Evolutionary conservation across 2,797 vertebrate genomes (phyloP).

Genomic region (Artibeus jamaicensis): DNA sequence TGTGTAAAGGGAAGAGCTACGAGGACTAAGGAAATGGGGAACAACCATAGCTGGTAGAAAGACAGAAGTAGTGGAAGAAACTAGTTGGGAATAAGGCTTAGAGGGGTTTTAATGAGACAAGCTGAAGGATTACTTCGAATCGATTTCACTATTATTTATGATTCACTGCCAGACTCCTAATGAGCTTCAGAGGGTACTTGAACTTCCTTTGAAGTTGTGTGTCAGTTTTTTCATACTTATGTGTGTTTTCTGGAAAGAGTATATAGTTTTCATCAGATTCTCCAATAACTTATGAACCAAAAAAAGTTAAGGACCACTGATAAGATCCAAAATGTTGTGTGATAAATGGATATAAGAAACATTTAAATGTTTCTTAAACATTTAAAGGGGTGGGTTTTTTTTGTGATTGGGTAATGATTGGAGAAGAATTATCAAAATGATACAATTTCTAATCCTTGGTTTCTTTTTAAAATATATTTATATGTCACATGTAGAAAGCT

Average conservation of each 20-base stretch:
- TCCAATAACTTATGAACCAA: not conserved
- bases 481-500: too few relatives aligned
- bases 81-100: not conserved
- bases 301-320: not conserved
- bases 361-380: too few relatives aligned
- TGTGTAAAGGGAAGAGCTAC: not conserved
- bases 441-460: not conserved
- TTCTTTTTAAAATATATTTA: not conserved
- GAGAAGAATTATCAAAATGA: not conserved
- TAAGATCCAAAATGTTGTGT: not conserved
- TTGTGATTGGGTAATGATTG: not conserved
- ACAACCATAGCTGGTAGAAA: not conserved
- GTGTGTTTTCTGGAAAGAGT: not conserved
- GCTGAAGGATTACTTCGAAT: not conserved
- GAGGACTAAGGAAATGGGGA: not conserved
- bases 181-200: not conserved
- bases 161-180: not conserved
- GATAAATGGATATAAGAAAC: not conserved
- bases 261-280: not conserved
- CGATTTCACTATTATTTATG: not conserved
- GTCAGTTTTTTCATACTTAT: not conserved
- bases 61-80: not conserved
- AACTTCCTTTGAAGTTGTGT: not conserved
- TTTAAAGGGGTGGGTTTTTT: not conserved
- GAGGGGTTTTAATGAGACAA: not conserved